Evolutionary conservation across 2,888 invertebrate species (phyloP).

Genomic region (Epirrhoe tristata): DNA sequence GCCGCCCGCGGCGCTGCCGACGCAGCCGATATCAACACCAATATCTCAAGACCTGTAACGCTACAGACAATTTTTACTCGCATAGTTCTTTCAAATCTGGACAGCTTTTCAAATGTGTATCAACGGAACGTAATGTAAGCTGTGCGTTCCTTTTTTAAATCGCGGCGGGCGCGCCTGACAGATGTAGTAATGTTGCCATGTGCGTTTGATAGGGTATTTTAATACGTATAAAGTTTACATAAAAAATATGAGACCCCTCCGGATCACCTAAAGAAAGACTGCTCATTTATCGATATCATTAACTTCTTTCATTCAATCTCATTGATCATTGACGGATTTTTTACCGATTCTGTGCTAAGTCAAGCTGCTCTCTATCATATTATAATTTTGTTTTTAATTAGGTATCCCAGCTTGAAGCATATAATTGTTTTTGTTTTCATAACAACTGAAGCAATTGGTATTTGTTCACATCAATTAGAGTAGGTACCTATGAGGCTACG

Average conservation of each 20-base stretch:
- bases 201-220: constrained; percentile 63
- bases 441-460: too few relatives aligned
- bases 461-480: too few relatives aligned
- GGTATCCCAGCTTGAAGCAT: not conserved
- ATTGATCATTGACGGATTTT: not conserved
- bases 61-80: not conserved
- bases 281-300: constrained; percentile 10
- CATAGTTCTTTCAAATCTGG: constrained; percentile 44
- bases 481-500: too few relatives aligned
- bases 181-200: constrained; percentile 82
- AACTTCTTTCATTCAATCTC: not conserved
- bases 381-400: not conserved
- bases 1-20: constrained; percentile 80
- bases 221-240: constrained; percentile 32
- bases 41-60: constrained; percentile 35
- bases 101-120: constrained; percentile 44
- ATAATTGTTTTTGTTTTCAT: too few relatives aligned
- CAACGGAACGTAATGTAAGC: constrained; percentile 58
- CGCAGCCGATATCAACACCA: constrained; percentile 52
- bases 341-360: not conserved
- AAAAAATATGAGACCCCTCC: constrained; percentile 22
- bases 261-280: constrained; percentile 16
- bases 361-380: not conserved
- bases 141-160: constrained; percentile 76
- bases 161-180: constrained; percentile 75